Evolutionary conservation across 2,888 invertebrate species (phyloP), one percentile per base, ranked within the genome.

Genomic region (Pomacea canaliculata): DNA sequence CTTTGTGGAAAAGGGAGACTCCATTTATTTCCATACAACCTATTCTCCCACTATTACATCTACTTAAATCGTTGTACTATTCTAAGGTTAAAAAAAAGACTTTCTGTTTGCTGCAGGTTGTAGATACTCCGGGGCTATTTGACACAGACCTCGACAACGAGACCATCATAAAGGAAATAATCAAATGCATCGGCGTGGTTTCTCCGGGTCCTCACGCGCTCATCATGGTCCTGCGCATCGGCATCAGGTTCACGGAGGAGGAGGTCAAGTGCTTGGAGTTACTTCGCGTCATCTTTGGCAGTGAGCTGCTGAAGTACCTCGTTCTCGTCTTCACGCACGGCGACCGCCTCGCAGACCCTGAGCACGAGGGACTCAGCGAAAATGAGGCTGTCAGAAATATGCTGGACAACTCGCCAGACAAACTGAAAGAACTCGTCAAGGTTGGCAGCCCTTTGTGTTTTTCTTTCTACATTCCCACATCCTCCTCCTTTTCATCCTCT

Each of bases 191-290:
- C 19, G 69, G 74, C 1, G 37, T 69, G 9, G 9, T 74, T 10
- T 46, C 74, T 49, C 74, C 74, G 2, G 74, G 74, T 3, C 74
- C 74, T 12, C 74, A 74, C 69, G 74, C 74, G 49, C 56, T 74
- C 23, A 16, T 74, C 10, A 7, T 74, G 16, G 74, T 74, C 10
- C 48, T 74, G 8, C 74, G 69, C 18, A 10, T 74, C 2, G 74
- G 69, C 12, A 56, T 48, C 1, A 48, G 27, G 63, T 74, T 74
- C 69, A 74, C 74, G 1, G 63, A 23, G 16, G 74, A 74, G 51
- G 74, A 74, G 63, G n/a, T 5, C 48, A 60, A 63, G n/a, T 49
- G 66, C 10, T 60, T 74, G 68, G 74, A 68, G 16, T 12, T 67
- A 12, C n/a, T 74, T 60, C 13, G 27, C 10, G 27, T 27, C 46